Percentiles rank a stretch among this genome's conserved stretches.
Evolutionary conservation across 2,888 invertebrate species (phyloP).

Genomic region (Ecdyonurus torrentis): DNA sequence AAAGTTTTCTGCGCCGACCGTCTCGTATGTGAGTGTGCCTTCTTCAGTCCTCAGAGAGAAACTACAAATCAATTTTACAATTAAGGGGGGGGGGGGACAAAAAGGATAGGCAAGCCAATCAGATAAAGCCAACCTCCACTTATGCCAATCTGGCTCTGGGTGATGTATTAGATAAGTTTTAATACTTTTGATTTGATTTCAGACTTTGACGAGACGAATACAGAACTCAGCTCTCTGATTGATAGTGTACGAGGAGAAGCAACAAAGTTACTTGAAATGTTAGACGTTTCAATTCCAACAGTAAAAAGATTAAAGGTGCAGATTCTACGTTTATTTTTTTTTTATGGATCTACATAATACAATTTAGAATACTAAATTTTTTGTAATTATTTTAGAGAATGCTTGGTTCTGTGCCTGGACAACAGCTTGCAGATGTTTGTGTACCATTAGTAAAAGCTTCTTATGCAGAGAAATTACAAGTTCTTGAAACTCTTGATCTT

Average conservation of each 20-base stretch:
- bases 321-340: not conserved
- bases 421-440: slow-evolving; percentile 29
- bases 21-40: no score
- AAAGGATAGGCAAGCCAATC: no score
- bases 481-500: slow-evolving; percentile 29
- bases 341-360: no score
- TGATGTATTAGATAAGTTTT: no score
- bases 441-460: slow-evolving; percentile 28
- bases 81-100: no score
- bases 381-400: slow-evolving; percentile 20
- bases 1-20: no score
- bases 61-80: no score
- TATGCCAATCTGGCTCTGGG: no score
- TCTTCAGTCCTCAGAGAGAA: no score
- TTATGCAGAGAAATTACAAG: slow-evolving; percentile 28
- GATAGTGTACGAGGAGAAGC: slow-evolving; percentile 27
- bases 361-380: no score
- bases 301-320: slow-evolving; percentile 26
- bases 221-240: slow-evolving; percentile 22
- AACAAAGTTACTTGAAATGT: slow-evolving; percentile 25
- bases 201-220: slow-evolving; percentile 14
- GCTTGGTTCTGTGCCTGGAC: slow-evolving; percentile 25
- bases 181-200: not conserved
- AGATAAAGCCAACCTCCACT: no score
- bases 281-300: slow-evolving; percentile 27